These are phyloP conservation scores for Chloroceryle aenea DNA, from an alignment of 2,113 vertebrate genomes.

Conservation along the genomic window DNA sequence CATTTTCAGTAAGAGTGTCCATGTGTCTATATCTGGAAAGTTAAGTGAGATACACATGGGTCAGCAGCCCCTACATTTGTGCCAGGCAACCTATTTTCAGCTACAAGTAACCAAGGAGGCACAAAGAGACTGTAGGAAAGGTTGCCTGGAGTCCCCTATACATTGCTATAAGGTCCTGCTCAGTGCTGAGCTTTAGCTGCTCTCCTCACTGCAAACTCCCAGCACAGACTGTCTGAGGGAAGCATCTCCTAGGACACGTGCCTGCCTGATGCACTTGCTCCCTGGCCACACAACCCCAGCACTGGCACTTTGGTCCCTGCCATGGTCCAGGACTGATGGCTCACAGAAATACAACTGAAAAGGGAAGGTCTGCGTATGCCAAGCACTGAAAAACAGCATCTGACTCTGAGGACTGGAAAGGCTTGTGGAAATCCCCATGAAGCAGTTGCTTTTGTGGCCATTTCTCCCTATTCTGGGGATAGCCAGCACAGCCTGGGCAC, in stretches of 20 bases:
- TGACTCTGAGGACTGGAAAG: background rate
- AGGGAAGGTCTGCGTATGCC: background rate
- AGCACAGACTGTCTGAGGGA: background rate
- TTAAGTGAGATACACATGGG: background rate
- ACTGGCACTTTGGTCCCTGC: background rate
- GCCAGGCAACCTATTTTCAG: background rate
- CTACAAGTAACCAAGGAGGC: background rate
- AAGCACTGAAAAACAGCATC: background rate
- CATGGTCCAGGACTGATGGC: background rate
- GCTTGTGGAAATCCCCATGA: background rate
- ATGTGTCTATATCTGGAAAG: background rate
- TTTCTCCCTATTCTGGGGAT: background rate
- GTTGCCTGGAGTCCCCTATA: background rate
- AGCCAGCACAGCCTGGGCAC: background rate
- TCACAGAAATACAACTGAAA: background rate
- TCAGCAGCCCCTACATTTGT: background rate
- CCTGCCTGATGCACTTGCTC: background rate
- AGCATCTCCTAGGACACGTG: accelerated
- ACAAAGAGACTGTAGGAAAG: background rate
- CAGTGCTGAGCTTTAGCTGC: accelerated
- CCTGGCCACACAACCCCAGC: background rate
- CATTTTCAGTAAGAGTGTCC: background rate
- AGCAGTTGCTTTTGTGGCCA: background rate
- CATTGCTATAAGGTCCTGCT: accelerated
- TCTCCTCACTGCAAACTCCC: background rate